A percentile compares a stretch with the other conserved stretches of the same genome.
phyloP scores from a whole-genome alignment of 2,797 vertebrate species.

The Ispidina lecontei region DNA sequence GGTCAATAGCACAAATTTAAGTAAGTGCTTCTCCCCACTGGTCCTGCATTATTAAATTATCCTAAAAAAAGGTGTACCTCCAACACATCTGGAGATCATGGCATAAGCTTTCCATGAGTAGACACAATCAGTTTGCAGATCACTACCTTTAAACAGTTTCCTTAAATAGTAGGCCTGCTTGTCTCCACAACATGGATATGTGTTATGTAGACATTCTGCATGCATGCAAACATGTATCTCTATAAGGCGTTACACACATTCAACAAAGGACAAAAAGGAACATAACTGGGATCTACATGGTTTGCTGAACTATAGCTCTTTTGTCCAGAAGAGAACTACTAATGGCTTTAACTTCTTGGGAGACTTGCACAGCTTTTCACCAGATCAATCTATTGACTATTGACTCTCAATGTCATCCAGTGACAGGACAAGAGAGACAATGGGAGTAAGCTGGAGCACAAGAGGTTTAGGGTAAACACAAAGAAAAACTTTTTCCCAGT shows the following conservation, averaged over 20 bases:
- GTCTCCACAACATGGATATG: background rate
- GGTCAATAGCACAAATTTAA: background rate
- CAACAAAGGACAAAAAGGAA: background rate
- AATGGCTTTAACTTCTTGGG: background rate
- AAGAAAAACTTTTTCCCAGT: too few relatives aligned
- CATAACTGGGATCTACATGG: rapidly evolving
- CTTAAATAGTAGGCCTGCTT: background rate
- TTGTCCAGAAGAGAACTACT: background rate
- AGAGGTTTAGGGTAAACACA: too few relatives aligned
- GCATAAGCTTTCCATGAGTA: background rate
- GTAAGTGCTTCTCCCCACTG: background rate
- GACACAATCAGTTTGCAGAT: background rate
- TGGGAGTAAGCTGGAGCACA: too few relatives aligned
- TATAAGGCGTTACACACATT: background rate
- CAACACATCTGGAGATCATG: background rate
- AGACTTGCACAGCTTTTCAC: background rate
- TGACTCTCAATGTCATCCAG: too few relatives aligned
- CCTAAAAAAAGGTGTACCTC: background rate
- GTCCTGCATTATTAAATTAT: background rate
- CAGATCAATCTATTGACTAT: background rate
- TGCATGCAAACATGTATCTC: too few relatives aligned
- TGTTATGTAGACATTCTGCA: background rate
- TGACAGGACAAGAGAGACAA: too few relatives aligned
- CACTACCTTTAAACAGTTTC: background rate
- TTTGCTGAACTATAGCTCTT: background rate